Evolutionary conservation across 1,140 invertebrate species (phyloP).

Genomic region (Drosophila chauvacae): DNA sequence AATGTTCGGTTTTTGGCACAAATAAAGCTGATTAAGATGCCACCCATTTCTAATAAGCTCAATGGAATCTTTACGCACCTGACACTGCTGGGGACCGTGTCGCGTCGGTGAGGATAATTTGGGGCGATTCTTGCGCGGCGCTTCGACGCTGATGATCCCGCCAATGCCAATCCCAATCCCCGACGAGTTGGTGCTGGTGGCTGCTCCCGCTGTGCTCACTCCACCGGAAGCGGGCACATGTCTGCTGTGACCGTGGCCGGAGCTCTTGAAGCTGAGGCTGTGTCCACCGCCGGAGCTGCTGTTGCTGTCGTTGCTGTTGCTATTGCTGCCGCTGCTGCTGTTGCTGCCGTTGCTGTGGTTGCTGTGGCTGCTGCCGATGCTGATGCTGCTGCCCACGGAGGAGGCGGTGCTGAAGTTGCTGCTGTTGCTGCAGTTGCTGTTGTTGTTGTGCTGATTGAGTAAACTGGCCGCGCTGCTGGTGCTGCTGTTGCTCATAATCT

Average conservation of each 20-base stretch:
- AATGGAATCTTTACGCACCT: conserved; percentile 85
- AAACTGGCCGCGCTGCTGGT: conserved; percentile 74
- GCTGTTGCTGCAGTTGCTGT: conserved; percentile 76
- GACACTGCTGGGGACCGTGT: conserved; percentile 92
- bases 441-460: conserved; percentile 74
- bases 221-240: conserved; percentile 35
- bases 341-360: conserved; percentile 48
- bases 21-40: neutral
- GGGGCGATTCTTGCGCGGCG: conserved; percentile 88
- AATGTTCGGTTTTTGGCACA: neutral
- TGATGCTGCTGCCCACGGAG: conserved; percentile 74
- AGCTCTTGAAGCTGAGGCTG: conserved; percentile 63
- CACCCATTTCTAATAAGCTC: too few species aligned
- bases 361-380: conserved; percentile 64
- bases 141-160: conserved; percentile 65
- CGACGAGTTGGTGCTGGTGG: conserved; percentile 39
- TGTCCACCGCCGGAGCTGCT: conserved; percentile 54
- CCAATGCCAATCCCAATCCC: conserved; percentile 54
- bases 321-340: conserved; percentile 29
- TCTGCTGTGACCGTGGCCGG: conserved; percentile 28
- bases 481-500: conserved; percentile 84
- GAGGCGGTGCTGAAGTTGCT: conserved; percentile 76
- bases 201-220: conserved; percentile 32
- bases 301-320: conserved; percentile 56
- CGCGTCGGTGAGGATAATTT: conserved; percentile 91